Conservation (phyloP, 2,797 vertebrate species). For the Notamacropus eugenii region DNA sequence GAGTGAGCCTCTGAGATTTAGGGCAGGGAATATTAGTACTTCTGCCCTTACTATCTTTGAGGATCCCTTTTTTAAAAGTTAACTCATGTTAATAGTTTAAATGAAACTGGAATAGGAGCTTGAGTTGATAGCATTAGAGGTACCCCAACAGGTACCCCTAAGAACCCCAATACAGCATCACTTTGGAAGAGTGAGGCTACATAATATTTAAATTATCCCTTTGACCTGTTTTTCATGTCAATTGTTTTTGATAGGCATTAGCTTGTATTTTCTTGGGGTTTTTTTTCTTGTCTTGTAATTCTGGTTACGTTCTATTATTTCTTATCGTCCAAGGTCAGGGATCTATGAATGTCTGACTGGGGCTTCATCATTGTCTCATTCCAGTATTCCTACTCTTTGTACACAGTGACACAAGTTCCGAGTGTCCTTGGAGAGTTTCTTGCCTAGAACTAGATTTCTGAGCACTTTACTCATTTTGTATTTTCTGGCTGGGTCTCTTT, state of each 20-base stretch:
- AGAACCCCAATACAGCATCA: neutral
- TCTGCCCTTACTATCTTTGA: neutral
- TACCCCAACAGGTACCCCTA: neutral
- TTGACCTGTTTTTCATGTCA: neutral
- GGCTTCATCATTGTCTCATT: neutral
- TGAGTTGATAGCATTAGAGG: neutral
- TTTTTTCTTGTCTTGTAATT: neutral
- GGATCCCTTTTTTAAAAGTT: neutral
- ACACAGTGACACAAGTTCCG: neutral
- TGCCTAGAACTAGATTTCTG: neutral
- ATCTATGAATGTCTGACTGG: neutral
- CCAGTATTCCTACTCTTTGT: neutral
- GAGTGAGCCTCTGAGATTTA: neutral
- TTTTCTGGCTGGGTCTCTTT: neutral
- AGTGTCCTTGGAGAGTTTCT: neutral
- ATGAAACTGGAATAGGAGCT: neutral
- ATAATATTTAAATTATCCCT: neutral
- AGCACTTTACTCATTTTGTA: neutral
- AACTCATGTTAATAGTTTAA: neutral
- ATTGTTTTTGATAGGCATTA: neutral
- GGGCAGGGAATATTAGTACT: neutral
- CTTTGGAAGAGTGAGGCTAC: neutral
- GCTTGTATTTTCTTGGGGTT: neutral
- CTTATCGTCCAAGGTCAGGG: neutral
- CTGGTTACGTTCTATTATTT: neutral